Evolutionary conservation across 2,888 invertebrate species (phyloP), one percentile per base, ranked within the genome.

Genomic region (Mellilla xanthometata): DNA sequence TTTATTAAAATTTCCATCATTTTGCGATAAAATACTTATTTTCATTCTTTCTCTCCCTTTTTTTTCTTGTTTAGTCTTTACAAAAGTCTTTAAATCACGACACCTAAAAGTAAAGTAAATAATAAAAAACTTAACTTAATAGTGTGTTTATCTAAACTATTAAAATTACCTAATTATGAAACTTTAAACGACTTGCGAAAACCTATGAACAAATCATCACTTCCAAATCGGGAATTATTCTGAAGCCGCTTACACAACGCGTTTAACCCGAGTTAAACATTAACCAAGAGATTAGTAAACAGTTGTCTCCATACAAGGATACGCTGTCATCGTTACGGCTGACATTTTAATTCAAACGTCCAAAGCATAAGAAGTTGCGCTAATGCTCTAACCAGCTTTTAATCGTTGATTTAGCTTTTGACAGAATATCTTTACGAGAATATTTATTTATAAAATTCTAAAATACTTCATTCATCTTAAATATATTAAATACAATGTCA

Each of bases 341-440:
- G 64, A 66, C 62, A 62, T 65, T 70, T 65, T 60, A 65, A 68
- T 65, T 58, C 54, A 49, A 51, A 39, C 52, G 35, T 48, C 47
- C n/a, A 52, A 45, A 41, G 28, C 11, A 29, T 28, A 28, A 15
- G 31, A 19, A 32, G 15, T 45, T 33, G 33, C 29, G 35, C 13
- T 44, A 32, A 26, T 39, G 34, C 35, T 24, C 26, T 24, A 44
- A 45, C 39, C 13, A 33, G 13, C 29, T 15, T 32, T 44, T 45
- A 39, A 45, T 45, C 44, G 39, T 22, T 24, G 27, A 15, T 31
- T 36, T 13, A 12, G 28, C 24, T 27, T 23, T 39, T 39, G 15
- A 3, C 15, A 6, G n/a, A n/a, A n/a, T n/a, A n/a, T n/a, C n/a
- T n/a, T n/a, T n/a, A n/a, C n/a, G n/a, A n/a, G n/a, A n/a, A n/a